These are phyloP conservation scores for Leucoptera coffeella DNA, from an alignment of 2,888 invertebrate species.

Conservation along the genomic window DNA sequence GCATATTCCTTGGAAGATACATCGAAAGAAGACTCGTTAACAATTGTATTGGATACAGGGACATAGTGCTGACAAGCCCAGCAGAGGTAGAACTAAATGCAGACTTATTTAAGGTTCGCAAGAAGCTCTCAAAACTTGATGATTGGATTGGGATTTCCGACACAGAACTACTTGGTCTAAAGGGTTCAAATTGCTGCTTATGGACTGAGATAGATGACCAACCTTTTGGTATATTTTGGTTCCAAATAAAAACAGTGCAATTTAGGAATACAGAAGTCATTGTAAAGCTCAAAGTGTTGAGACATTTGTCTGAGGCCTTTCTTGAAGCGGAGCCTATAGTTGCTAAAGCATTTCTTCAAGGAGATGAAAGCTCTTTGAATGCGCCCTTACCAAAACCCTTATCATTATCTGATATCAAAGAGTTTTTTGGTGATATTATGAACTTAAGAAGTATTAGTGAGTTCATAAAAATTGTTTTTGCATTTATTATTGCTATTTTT, in stretches of 20 bases:
- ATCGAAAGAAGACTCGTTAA: slow-evolving; percentile 57
- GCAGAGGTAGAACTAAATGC: slow-evolving; percentile 54
- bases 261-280: slow-evolving; percentile 54
- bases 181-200: slow-evolving; percentile 37
- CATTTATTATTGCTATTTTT: slow-evolving; percentile 41
- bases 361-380: too few species aligned
- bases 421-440: slow-evolving; percentile 11
- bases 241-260: slow-evolving; percentile 54
- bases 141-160: slow-evolving; percentile 50
- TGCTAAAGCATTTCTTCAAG: too few species aligned
- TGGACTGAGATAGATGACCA: slow-evolving; percentile 58
- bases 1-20: slow-evolving; percentile 59
- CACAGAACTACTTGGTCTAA: slow-evolving; percentile 16
- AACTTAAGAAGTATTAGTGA: slow-evolving; percentile 16
- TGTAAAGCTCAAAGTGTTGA: slow-evolving; percentile 52
- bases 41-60: slow-evolving; percentile 46
- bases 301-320: slow-evolving; percentile 39
- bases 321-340: slow-evolving; percentile 36
- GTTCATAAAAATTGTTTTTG: slow-evolving; percentile 32
- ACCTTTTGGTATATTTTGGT: slow-evolving; percentile 64
- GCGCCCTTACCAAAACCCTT: too few species aligned
- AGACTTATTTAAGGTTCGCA: slow-evolving; percentile 41
- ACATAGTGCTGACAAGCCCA: slow-evolving; percentile 53
- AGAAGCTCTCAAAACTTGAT: slow-evolving; percentile 34
- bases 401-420: slow-evolving; percentile 29